Conservation (phyloP, 2,888 invertebrate genomes). For the Scaptomyza parva region DNA sequence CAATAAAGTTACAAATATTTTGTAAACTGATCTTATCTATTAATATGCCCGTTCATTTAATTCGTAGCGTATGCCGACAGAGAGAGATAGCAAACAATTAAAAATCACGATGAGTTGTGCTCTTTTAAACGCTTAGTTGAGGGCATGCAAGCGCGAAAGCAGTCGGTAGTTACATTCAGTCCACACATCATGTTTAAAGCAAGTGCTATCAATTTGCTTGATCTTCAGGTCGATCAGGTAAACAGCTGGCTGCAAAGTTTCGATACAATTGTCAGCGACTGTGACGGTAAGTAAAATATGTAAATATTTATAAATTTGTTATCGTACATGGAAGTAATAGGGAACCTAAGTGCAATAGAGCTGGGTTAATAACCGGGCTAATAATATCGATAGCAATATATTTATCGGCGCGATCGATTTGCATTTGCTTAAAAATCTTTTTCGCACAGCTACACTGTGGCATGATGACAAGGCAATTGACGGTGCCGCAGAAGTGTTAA, state of each 20-base stretch:
- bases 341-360: conserved; percentile 1
- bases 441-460: conserved; percentile 90
- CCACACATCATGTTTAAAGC: conserved; percentile 79
- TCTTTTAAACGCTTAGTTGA: conserved; percentile 34
- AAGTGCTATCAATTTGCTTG: conserved; percentile 86
- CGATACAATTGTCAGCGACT: conserved; percentile 93
- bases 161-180: conserved; percentile 26
- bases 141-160: conserved; percentile 8
- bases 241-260: conserved; percentile 89
- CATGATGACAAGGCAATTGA: conserved; percentile 89
- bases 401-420: conserved; percentile 4
- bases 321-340: background rate
- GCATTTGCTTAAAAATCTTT: background rate
- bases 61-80: conserved; percentile 27
- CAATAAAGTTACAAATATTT: conserved; percentile 48
- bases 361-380: conserved; percentile 2
- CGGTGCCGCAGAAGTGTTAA: conserved; percentile 89
- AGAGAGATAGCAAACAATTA: conserved; percentile 25
- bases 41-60: conserved; percentile 17
- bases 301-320: background rate
- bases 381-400: conserved; percentile 14
- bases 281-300: conserved; percentile 89
- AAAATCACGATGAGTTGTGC: conserved; percentile 31
- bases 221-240: conserved; percentile 86
- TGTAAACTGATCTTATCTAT: conserved; percentile 22